phyloP scores from a whole-genome alignment of 2,888 invertebrate species.

The Lasioglossum malachurum region DNA sequence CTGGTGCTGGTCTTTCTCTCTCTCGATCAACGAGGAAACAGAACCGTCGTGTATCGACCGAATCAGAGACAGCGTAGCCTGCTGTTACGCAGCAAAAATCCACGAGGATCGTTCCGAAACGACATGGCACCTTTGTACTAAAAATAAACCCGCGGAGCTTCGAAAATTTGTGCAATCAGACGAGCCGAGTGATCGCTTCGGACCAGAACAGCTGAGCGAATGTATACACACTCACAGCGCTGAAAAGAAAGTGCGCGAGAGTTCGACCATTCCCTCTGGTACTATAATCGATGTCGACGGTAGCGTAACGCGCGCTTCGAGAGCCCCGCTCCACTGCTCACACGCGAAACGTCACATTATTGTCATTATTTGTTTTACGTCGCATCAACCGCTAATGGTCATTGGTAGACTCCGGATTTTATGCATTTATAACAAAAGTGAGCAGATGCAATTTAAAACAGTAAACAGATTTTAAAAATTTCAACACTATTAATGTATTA shows the following conservation, averaged over 20 bases:
- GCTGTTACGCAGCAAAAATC: constrained; percentile 74
- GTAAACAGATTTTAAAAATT: too few relatives aligned
- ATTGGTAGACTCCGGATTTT: too few relatives aligned
- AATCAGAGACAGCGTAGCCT: constrained; percentile 62
- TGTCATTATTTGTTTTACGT: too few relatives aligned
- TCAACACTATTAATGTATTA: too few relatives aligned
- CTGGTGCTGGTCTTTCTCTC: background rate
- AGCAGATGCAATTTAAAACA: too few relatives aligned
- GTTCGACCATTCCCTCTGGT: constrained; percentile 42
- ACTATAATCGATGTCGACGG: constrained; percentile 55
- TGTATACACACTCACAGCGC: constrained; percentile 63
- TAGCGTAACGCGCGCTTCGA: background rate
- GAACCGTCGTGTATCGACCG: constrained; percentile 62
- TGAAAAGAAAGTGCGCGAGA: constrained; percentile 60
- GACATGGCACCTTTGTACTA: constrained; percentile 77
- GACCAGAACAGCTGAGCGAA: constrained; percentile 74
- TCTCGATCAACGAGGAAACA: constrained; percentile 50
- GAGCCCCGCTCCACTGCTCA: constrained; percentile 10
- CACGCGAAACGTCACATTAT: background rate
- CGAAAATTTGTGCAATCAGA: constrained; percentile 63
- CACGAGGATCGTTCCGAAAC: constrained; percentile 67
- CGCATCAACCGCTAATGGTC: too few relatives aligned
- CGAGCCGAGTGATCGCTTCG: constrained; percentile 45
- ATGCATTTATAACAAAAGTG: too few relatives aligned
- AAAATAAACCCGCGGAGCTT: constrained; percentile 75